Conservation (phyloP, 2,113 vertebrate genomes). For the Bos indicus region DNA sequence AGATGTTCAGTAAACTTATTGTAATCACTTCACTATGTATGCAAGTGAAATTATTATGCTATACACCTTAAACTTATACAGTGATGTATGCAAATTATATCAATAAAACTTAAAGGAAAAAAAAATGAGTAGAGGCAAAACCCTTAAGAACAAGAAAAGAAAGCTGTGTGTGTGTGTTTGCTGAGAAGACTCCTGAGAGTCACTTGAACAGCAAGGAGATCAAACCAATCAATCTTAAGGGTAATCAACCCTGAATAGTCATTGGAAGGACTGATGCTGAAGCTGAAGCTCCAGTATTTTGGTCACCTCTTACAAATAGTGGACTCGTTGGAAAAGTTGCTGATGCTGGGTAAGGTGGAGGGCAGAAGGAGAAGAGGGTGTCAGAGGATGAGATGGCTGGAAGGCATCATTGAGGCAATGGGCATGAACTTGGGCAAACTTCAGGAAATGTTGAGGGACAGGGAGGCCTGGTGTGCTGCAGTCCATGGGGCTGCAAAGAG, state of each 20-base stretch:
- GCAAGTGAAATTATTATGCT: background rate
- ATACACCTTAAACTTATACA: background rate
- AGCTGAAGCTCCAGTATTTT: background rate
- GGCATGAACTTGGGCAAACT: background rate
- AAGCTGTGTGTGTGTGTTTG: background rate
- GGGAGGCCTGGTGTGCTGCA: background rate
- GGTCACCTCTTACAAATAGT: background rate
- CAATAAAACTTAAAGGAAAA: background rate
- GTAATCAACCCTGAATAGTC: background rate
- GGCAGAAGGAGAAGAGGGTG: background rate
- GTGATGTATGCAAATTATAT: background rate
- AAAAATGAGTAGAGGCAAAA: background rate
- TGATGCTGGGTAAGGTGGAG: background rate
- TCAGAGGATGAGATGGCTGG: background rate
- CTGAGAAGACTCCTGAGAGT: background rate
- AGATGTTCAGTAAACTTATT: background rate
- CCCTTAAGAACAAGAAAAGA: background rate
- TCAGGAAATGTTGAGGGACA: background rate
- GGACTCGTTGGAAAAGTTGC: background rate
- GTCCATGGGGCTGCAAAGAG: background rate
- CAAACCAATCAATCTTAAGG: background rate
- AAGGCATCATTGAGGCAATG: background rate
- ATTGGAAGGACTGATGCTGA: background rate
- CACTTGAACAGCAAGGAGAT: background rate
- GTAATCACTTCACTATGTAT: background rate